A percentile compares a stretch with the other conserved stretches of the same genome.
phyloP scores from a whole-genome alignment of 2,797 vertebrate species.

The Cossypha heuglini region DNA sequence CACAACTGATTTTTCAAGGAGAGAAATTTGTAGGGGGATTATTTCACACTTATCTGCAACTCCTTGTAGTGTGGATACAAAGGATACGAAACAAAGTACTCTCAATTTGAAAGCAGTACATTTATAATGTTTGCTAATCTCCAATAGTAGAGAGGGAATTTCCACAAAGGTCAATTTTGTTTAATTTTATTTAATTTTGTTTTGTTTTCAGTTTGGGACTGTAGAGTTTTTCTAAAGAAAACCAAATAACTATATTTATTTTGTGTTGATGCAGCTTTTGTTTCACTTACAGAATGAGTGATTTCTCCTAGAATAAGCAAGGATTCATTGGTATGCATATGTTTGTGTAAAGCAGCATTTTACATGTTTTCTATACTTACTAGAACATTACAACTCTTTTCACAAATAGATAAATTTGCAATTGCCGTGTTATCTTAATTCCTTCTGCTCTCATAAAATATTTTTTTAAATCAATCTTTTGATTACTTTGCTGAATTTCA shows the following conservation, averaged over 20 bases:
- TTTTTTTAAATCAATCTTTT: background rate
- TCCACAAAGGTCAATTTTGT: background rate
- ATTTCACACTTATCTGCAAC: background rate
- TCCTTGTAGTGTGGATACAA: background rate
- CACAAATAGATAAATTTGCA: background rate
- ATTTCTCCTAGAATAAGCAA: background rate
- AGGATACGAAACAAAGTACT: background rate
- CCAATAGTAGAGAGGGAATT: accelerated
- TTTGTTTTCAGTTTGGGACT: background rate
- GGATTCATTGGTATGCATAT: background rate
- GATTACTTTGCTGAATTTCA: background rate
- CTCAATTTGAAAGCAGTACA: background rate
- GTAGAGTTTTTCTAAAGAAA: background rate
- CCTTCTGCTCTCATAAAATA: background rate
- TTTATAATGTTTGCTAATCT: background rate
- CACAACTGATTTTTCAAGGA: background rate
- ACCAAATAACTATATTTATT: background rate
- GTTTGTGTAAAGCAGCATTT: background rate
- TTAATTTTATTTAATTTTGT: background rate
- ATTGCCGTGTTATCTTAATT: background rate
- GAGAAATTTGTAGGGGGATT: background rate
- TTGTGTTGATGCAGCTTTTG: background rate
- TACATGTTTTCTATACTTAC: background rate
- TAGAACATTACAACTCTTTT: background rate
- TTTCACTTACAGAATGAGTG: background rate